Evolutionary conservation across 92 coral and sea anemone species (phyloP), one percentile per base, ranked within the genome.

Genomic region (Diadumene lineata): DNA sequence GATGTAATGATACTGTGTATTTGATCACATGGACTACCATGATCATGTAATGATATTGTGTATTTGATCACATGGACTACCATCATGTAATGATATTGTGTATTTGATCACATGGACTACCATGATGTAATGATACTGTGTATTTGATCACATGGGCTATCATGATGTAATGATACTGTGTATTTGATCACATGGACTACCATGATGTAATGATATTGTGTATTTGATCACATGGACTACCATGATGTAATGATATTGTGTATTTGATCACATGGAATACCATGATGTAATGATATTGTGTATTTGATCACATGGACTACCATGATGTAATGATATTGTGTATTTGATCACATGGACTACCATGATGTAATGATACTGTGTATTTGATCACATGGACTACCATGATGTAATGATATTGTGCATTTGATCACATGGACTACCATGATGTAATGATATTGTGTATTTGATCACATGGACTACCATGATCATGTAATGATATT

Each of bases 51-150:
- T 13, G 6, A 38, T 38, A 6, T 38, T 4, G 18, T 53, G 58
- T 53, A 9, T 2, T 74, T 58, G 31, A 2, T 32, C 70, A 0
- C 60, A 88, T n/a, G n/a, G n/a, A n/a, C n/a, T n/a, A n/a, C n/a
- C n/a, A n/a, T n/a, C n/a, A n/a, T n/a, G n/a, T n/a, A n/a, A n/a
- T n/a, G n/a, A n/a, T n/a, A 38, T 38, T 38, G 48, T 38, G 6
- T 4, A 4, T 13, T 4, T 38, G 7, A 38, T 38, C 48, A 38
- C 13, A 6, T 4, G 6, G 7, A 38, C 13, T 13, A 38, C 13
- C 48, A 38, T 38, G 7, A 6, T 38, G 48, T 13, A 38, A 13
- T 13, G 6, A 38, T 38, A 6, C 13, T 4, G 18, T 53, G 58
- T 53, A 9, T 2, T 74, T 58, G 31, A 2, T 32, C 70, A 0